Percentiles rank a stretch among this genome's conserved stretches.
Evolutionary conservation across 2,113 vertebrate genomes (phyloP).

Genomic region (Sorex fumeus): DNA sequence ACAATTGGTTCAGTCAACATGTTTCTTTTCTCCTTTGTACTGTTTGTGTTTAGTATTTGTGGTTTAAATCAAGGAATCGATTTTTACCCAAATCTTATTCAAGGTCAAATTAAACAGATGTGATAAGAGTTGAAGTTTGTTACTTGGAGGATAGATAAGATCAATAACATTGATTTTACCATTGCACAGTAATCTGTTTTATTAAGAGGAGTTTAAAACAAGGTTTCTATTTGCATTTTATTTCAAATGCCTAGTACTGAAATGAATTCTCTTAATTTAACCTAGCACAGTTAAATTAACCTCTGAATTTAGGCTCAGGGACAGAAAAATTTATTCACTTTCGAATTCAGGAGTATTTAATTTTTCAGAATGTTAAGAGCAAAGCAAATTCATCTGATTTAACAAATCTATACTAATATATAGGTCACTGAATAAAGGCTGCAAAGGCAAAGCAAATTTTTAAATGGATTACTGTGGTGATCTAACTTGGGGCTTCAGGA

Average conservation of each 20-base stretch:
- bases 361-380: slow-evolving; percentile 72
- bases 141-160: slow-evolving; percentile 86
- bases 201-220: slow-evolving; percentile 88
- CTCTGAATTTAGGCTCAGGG: slow-evolving; percentile 64
- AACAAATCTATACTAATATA: slow-evolving; percentile 45
- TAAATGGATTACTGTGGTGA: slow-evolving; percentile 47
- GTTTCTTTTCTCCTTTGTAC: slow-evolving; percentile 79
- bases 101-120: slow-evolving; percentile 89
- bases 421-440: slow-evolving; percentile 61
- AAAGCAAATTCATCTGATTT: slow-evolving; percentile 65
- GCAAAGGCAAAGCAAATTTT: slow-evolving; percentile 41
- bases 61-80: slow-evolving; percentile 86
- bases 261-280: slow-evolving; percentile 76
- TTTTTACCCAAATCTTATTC: slow-evolving; percentile 86
- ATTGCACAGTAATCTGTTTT: slow-evolving; percentile 90
- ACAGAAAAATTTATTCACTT: slow-evolving; percentile 57
- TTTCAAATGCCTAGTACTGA: slow-evolving; percentile 86
- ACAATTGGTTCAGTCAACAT: slow-evolving; percentile 85
- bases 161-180: slow-evolving; percentile 91
- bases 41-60: slow-evolving; percentile 84
- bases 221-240: slow-evolving; percentile 87
- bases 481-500: neutral
- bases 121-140: slow-evolving; percentile 85
- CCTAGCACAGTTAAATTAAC: slow-evolving; percentile 75
- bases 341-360: slow-evolving; percentile 64